Evolutionary conservation across 2,113 vertebrate species (phyloP).

Genomic region (Hippolais icterina): DNA sequence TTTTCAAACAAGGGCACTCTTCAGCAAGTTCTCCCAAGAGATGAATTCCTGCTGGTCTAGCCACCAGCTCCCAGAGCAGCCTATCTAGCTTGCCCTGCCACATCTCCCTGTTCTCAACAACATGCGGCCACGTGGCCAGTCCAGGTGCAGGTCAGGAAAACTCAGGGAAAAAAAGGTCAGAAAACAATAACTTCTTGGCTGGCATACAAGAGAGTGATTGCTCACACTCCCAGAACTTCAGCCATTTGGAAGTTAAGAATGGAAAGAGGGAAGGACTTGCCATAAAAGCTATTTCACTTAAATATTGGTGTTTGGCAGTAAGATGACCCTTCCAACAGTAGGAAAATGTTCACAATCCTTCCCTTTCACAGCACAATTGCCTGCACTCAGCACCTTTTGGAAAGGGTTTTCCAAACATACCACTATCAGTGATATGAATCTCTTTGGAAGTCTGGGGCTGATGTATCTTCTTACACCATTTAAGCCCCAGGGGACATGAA

Average conservation of each 20-base stretch:
- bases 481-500: neutral
- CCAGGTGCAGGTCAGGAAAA: neutral
- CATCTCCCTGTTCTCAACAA: neutral
- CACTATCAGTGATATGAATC: accelerated
- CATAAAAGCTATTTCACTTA: neutral
- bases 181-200: neutral
- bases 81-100: accelerated
- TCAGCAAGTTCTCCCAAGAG: neutral
- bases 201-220: neutral
- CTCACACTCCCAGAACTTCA: neutral
- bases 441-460: neutral
- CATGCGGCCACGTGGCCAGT: neutral
- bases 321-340: neutral
- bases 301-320: neutral
- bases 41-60: neutral
- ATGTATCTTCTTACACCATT: neutral
- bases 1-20: neutral
- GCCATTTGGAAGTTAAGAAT: neutral
- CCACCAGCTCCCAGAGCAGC: neutral
- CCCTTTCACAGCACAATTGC: neutral
- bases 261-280: neutral
- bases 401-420: neutral
- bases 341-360: neutral
- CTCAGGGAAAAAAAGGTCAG: neutral
- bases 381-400: neutral